Base-by-base conservation (phyloP, 92 coral and sea anemone genomes). In the Paragorgia papillata region DNA sequence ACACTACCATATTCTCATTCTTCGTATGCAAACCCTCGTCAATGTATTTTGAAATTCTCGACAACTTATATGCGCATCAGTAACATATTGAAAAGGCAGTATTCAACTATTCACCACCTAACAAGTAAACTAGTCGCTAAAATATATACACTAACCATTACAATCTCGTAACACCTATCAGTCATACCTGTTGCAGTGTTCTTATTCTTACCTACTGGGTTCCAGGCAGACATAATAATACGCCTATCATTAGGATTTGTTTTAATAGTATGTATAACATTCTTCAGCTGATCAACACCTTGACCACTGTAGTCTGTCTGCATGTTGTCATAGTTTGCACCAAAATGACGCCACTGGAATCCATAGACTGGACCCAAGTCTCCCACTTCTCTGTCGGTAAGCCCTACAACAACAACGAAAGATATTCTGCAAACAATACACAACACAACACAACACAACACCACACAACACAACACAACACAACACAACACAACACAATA, bases 321-420 rank as follows among this genome's bases (percentile, higher is more conserved):
- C 97, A 92, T 92, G 73, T 83, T 59, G 8, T 62, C 64, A 46
- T 92, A 92, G 49, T 85, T 85, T 0, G 97, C 97, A 44, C 97
- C 97, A 86, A 90, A 92, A 67, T 92, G 97, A 29, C 97, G 96
- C 97, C 97, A 92, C 81, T 92, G 97, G 66, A 92, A 92, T 2
- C 97, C 97, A 79, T 92, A 92, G 14, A 92, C 96, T 30, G 97
- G 97, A 1, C 97, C 97, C 9, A 92, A 82, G 53, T 92, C 97
- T 6, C 97, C 97, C 27, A 46, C 97, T 69, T 92, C 90, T 39
- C 96, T 70, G 31, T 92, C 77, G 2, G 73, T 50, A 46, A 92
- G 62, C 32, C 97, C 97, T 92, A 56, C 54, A 54, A 44, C 17
- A 18, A 12, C 19, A 22, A 6, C 22, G 41, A 17, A 63, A 63